Base-by-base conservation (phyloP, 1,140 invertebrate species). In the Holotrichia oblita region DNA sequence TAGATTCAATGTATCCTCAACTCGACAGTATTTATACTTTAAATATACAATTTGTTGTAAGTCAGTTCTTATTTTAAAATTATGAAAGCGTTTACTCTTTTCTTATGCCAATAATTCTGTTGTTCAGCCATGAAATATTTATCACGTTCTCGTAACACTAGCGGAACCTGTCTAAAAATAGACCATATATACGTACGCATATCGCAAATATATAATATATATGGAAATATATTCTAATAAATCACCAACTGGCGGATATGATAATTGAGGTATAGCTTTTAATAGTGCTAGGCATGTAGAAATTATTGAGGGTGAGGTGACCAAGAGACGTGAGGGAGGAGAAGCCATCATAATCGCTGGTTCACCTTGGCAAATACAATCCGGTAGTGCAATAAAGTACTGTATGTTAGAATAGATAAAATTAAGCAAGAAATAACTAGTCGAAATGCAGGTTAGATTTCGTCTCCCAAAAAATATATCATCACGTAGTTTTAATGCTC, bases 161-260 rank as follows among this genome's bases (percentile, higher is more conserved):
- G 22, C 61, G 61, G 61, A 64, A 64, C 61, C 22, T 0, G 61
- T 24, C 22, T 64, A 64, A 64, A 64, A 64, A 64, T 64, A 64
- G 17, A 48, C 44, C 24, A 27, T 64, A n/a, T 20, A 64, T 64
- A 20, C 61, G 22, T 64, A 64, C 22, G 61, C 20, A 20, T 64
- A 64, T 22, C 6, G 17, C 17, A 6, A 22, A 64, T 64, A 64
- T 9, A 64, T 64, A 64, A 64, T 64, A 64, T 6, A 6, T 20
- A 64, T 64, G 61, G n/a, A 64, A 64, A 64, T 64, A 22, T 64
- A 10, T 64, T 27, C 20, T 64, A 64, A 20, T 64, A 64, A 64
- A 64, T n/a, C n/a, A n/a, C n/a, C n/a, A 22, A 64, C 17, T 64
- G 4, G 61, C 10, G 22, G 61, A 61, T 17, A 6, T 61, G 55